Evolutionary conservation across 2,797 vertebrate genomes (phyloP).

Genomic region (Cetoscarus ocellatus): DNA sequence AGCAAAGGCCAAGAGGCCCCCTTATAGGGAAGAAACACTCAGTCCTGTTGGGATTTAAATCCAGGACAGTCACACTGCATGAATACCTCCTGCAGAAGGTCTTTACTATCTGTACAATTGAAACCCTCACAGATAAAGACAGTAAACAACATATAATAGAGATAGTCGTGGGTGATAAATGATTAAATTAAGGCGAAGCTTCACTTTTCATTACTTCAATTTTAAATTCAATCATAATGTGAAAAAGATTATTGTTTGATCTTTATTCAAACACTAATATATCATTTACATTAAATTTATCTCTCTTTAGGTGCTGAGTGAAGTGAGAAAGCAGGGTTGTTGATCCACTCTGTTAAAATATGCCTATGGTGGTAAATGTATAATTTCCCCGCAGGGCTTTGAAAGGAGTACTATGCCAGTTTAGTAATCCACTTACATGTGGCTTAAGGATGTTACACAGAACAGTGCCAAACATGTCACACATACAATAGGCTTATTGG

Average conservation of each 20-base stretch:
- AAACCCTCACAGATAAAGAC: constrained; percentile 20
- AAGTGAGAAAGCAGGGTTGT: background rate
- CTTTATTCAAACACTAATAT: background rate
- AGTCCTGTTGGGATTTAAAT: constrained; percentile 47
- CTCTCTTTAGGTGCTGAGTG: background rate
- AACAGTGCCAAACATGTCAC: constrained; percentile 47
- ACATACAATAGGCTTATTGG: constrained; percentile 44
- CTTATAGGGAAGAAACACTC: constrained; percentile 30
- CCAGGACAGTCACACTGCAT: constrained; percentile 23
- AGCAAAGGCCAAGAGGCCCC: constrained; percentile 29
- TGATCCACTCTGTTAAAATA: constrained; percentile 15
- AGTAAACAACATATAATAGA: background rate
- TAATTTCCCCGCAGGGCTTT: constrained; percentile 48
- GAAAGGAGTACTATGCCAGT: constrained; percentile 34
- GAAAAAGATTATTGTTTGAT: background rate
- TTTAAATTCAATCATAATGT: background rate
- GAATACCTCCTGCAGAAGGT: constrained; percentile 12
- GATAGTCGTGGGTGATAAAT: background rate
- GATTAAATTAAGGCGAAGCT: background rate
- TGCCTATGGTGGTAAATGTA: constrained; percentile 19
- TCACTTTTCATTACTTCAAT: too few species aligned
- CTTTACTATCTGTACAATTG: constrained; percentile 18
- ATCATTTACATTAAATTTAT: background rate
- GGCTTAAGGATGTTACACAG: constrained; percentile 45
- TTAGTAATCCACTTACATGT: constrained; percentile 61